Evolutionary conservation across 1,140 invertebrate species (phyloP).

Genomic region (Harlomillsia oculata): DNA sequence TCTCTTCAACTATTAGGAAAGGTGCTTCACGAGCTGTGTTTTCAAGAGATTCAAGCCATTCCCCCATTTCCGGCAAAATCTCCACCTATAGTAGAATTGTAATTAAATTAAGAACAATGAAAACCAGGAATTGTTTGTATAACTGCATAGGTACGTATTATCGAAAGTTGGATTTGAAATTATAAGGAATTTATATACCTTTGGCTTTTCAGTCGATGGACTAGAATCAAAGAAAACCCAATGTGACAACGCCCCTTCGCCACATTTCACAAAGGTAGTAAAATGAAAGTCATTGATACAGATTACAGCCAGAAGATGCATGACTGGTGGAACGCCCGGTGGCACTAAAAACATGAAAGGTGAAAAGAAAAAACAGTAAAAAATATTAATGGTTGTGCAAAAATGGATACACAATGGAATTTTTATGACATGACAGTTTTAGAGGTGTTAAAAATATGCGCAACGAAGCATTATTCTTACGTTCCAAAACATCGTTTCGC

Average conservation of each 20-base stretch:
- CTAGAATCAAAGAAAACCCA: conserved; percentile 23
- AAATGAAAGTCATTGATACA: conserved; percentile 17
- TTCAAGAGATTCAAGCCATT: conserved; percentile 18
- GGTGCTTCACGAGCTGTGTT: conserved; percentile 1
- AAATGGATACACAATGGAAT: too few relatives aligned
- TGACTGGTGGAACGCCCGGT: background rate
- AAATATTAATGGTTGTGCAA: too few relatives aligned
- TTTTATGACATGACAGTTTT: too few relatives aligned
- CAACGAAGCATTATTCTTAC: too few relatives aligned
- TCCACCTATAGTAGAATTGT: conserved; percentile 15
- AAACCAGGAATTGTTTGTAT: background rate
- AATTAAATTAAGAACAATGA: background rate
- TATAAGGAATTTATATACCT: conserved; percentile 9
- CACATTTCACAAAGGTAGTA: conserved; percentile 18
- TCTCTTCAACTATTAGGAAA: conserved; percentile 2
- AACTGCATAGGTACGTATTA: background rate
- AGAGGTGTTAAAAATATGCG: too few relatives aligned
- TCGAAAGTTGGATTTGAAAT: background rate
- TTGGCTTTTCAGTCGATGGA: conserved; percentile 16
- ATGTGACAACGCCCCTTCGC: conserved; percentile 13
- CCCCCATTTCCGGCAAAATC: conserved; percentile 23
- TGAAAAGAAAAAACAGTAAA: background rate
- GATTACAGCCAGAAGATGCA: conserved; percentile 18
- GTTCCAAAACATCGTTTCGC: too few relatives aligned
- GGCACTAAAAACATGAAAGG: background rate